A percentile compares a stretch with the other conserved stretches of the same genome.
phyloP scores from a whole-genome alignment of 1,140 invertebrate species.

The Halesus radiatus region DNA sequence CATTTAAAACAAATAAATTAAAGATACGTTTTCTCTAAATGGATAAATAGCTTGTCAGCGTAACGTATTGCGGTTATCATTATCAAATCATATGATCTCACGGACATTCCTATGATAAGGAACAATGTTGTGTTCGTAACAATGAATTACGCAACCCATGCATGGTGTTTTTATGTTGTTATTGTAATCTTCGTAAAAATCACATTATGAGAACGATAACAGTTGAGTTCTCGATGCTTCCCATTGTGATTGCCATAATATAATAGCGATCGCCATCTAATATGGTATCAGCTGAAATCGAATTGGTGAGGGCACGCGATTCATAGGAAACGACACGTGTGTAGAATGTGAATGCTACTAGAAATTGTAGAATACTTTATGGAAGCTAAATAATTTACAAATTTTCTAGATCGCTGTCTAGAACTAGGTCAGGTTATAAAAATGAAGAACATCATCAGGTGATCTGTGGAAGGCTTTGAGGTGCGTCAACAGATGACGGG shows the following conservation, averaged over 20 bases:
- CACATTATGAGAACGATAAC: conserved; percentile 1
- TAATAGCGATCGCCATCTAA: not conserved
- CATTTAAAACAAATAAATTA: not conserved
- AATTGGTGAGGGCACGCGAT: too few relatives aligned
- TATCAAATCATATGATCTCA: conserved; percentile 18
- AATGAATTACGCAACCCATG: conserved; percentile 1
- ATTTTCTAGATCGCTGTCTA: too few relatives aligned
- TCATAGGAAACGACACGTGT: too few relatives aligned
- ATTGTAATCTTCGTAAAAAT: not conserved
- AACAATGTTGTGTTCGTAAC: not conserved
- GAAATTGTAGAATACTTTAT: too few relatives aligned
- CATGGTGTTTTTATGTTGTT: not conserved
- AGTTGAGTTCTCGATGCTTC: not conserved
- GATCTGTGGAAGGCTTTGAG: too few relatives aligned
- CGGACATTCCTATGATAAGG: not conserved
- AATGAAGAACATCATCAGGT: too few relatives aligned
- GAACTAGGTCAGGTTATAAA: too few relatives aligned
- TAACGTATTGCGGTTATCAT: not conserved
- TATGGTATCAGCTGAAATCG: not conserved
- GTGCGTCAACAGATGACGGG: too few relatives aligned
- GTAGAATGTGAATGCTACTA: too few relatives aligned
- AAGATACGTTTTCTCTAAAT: not conserved
- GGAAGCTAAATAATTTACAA: too few relatives aligned
- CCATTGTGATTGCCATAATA: not conserved
- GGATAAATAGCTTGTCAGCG: not conserved